A percentile compares a stretch with the other conserved stretches of the same genome.
Conservation (phyloP, 2,888 invertebrate genomes). For the Epirrita christyi region DNA sequence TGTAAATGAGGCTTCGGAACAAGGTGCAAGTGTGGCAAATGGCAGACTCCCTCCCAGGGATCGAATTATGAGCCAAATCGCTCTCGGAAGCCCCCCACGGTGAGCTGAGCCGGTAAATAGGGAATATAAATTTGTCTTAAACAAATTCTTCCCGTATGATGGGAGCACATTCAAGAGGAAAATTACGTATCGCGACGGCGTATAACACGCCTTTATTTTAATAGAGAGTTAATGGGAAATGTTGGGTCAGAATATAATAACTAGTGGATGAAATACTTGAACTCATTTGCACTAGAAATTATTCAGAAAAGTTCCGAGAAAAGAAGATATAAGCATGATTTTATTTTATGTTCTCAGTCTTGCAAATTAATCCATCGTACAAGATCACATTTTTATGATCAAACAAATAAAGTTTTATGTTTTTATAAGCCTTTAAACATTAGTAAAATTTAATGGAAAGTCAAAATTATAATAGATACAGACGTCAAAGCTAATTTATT, state of each 20-base stretch:
- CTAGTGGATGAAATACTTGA: too few species aligned
- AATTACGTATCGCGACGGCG: conserved; percentile 52
- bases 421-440: too few species aligned
- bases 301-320: too few species aligned
- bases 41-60: conserved; percentile 43
- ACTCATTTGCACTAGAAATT: too few species aligned
- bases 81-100: conserved; percentile 49
- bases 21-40: conserved; percentile 40
- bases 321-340: too few species aligned
- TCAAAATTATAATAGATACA: too few species aligned
- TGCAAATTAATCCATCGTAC: too few species aligned
- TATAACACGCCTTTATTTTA: conserved; percentile 44
- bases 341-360: too few species aligned
- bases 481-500: too few species aligned
- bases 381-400: background rate
- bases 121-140: conserved; percentile 67
- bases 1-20: conserved; percentile 41
- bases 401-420: conserved; percentile 14
- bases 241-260: background rate
- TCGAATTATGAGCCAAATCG: conserved; percentile 61
- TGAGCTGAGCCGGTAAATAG: conserved; percentile 63
- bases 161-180: conserved; percentile 54
- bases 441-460: too few species aligned
- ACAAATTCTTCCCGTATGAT: conserved; percentile 62
- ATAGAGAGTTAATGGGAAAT: conserved; percentile 42